Base-by-base conservation (phyloP, 2,113 vertebrate genomes). In the Psettodes erumei region DNA sequence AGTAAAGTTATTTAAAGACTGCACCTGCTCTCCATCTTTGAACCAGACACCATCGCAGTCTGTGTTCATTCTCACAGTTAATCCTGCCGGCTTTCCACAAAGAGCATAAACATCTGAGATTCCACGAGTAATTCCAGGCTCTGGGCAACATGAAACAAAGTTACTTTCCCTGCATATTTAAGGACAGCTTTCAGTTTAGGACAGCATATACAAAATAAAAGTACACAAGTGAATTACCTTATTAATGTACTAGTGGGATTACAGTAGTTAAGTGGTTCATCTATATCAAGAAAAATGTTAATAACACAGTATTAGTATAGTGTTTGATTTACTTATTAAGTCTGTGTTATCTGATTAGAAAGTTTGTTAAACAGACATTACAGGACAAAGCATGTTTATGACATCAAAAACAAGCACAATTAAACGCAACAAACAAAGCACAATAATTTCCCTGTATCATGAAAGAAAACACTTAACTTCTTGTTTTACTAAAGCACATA, bases 1-100 rank as follows among this genome's bases (percentile, higher is more conserved):
- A 25, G 0, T 37, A 15, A 27, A 16, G 5, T 30, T 30, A 32
- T 51, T 68, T 2, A 4, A 37, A 0, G 11, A 18, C 16, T 54
- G 75, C 87, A 97, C 96, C 92, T 94, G 87, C 25, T 94, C 85
- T 42, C 94, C 95, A 51, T 96, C 93, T 82, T 96, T 96, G 70
- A 92, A 93, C 96, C 95, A 95, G 67, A 74, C 16, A 2, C 94
- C 94, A 0, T 91, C 88, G 15, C 91, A 72, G 4, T 94, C 80
- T 0, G 38, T 79, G 51, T 84, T 93, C 79, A 95, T 92, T 21
- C 75, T 88, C 50, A 93, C 95, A 15, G 63, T 89, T 8, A 96
- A 85, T 42, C 92, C 79, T 10, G 86, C 87, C 0, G 87, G 62
- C 9, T 93, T 86, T 12, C 94, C 94, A 64, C 85, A 92, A 45